Percentiles rank a stretch among this genome's conserved stretches.
Conservation (phyloP, 2,888 invertebrate genomes). For the Tenthredo notha region DNA sequence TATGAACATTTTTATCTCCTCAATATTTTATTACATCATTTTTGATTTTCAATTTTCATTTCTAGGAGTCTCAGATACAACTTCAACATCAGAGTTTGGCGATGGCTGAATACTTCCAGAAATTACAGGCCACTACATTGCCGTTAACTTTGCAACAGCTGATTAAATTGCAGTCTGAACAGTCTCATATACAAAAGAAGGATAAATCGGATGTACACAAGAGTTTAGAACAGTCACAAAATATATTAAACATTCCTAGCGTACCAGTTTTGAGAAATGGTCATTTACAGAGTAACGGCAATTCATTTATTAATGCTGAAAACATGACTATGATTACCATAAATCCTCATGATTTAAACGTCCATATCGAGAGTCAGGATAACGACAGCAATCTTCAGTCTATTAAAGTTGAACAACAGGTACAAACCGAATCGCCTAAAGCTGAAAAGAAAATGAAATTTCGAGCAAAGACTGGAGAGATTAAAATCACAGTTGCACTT, state of each 20-base stretch:
- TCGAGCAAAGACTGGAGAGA: constrained; percentile 77
- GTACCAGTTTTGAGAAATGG: constrained; percentile 72
- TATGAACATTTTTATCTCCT: constrained; percentile 30
- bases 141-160: constrained; percentile 75
- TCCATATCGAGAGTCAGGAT: constrained; percentile 66
- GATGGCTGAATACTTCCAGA: constrained; percentile 76
- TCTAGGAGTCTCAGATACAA: constrained; percentile 67
- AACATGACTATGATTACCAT: constrained; percentile 69
- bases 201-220: constrained; percentile 70
- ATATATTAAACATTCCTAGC: constrained; percentile 76
- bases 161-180: constrained; percentile 73
- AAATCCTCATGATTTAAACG: constrained; percentile 72
- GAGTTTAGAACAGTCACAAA: constrained; percentile 68
- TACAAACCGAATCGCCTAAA: constrained; percentile 70
- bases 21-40: constrained; percentile 35
- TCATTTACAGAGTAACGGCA: constrained; percentile 68
- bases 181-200: constrained; percentile 65
- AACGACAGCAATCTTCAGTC: constrained; percentile 35
- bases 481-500: constrained; percentile 73
- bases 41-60: constrained; percentile 42
- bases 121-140: constrained; percentile 73
- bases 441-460: constrained; percentile 75
- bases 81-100: constrained; percentile 73
- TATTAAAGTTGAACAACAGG: constrained; percentile 68
- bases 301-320: constrained; percentile 69